These are phyloP conservation scores for Coracopsis vasa DNA, from an alignment of 2,113 vertebrate genomes.

Conservation along the genomic window DNA sequence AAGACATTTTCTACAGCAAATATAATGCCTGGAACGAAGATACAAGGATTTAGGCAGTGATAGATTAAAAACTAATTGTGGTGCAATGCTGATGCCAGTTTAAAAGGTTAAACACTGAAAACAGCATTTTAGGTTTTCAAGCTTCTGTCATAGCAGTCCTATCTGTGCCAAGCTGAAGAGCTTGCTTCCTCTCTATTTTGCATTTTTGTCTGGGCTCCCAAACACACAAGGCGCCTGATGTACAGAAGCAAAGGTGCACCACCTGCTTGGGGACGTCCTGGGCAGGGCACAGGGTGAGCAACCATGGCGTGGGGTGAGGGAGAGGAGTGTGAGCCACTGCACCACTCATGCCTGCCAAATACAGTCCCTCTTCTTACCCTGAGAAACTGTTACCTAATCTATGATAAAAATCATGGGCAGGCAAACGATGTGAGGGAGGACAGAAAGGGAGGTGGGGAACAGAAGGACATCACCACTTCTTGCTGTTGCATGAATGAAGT, in stretches of 20 bases:
- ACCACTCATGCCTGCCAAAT: background rate
- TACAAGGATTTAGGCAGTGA: background rate
- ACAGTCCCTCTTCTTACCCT: background rate
- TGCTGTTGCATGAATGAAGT: background rate
- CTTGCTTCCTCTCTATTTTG: background rate
- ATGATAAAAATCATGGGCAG: background rate
- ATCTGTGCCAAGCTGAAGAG: background rate
- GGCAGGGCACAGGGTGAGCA: background rate
- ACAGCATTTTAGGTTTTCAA: background rate
- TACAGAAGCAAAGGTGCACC: background rate
- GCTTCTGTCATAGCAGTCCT: background rate
- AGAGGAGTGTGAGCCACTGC: background rate
- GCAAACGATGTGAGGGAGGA: background rate
- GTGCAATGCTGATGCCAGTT: background rate
- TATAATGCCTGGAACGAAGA: background rate
- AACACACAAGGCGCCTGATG: background rate
- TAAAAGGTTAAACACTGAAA: slow-evolving; percentile 28
- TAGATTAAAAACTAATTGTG: slow-evolving; percentile 9
- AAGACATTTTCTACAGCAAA: background rate
- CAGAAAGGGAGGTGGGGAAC: background rate
- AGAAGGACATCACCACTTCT: background rate
- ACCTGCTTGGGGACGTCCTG: background rate
- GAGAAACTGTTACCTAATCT: background rate
- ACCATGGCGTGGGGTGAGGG: too few relatives aligned
- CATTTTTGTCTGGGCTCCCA: background rate